Percentiles rank a stretch among this genome's conserved stretches.
Evolutionary conservation across 2,113 vertebrate genomes (phyloP).

Genomic region (Serinus canaria): DNA sequence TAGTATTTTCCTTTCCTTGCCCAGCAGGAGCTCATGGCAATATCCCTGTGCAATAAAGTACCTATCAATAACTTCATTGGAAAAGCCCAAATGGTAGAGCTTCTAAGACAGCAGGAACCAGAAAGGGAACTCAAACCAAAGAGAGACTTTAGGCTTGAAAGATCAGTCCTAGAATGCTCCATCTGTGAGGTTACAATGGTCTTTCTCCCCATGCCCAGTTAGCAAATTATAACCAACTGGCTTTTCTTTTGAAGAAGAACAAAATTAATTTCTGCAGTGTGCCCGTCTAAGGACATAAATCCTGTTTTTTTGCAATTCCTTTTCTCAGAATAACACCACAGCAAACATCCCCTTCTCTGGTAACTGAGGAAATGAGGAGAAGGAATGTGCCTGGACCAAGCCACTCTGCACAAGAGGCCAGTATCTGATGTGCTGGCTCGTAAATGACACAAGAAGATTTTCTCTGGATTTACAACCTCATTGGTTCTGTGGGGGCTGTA

Average conservation of each 20-base stretch:
- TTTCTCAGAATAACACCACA: neutral
- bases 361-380: neutral
- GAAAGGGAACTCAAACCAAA: neutral
- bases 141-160: neutral
- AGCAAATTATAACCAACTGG: neutral
- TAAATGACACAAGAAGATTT: conserved; percentile 46
- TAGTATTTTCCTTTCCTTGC: neutral
- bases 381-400: neutral
- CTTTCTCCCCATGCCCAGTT: neutral
- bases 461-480: conserved; percentile 8
- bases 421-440: neutral
- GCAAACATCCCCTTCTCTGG: neutral
- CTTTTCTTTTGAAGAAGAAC: neutral
- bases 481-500: neutral
- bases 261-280: neutral
- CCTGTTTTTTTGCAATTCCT: neutral
- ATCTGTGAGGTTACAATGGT: neutral
- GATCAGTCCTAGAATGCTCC: neutral
- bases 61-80: neutral
- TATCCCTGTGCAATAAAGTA: neutral
- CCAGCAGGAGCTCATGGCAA: neutral
- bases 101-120: neutral
- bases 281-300: neutral
- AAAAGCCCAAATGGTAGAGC: neutral
- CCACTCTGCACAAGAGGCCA: neutral